phyloP scores from a whole-genome alignment of 2,113 vertebrate genomes.

The Eulemur macaco region DNA sequence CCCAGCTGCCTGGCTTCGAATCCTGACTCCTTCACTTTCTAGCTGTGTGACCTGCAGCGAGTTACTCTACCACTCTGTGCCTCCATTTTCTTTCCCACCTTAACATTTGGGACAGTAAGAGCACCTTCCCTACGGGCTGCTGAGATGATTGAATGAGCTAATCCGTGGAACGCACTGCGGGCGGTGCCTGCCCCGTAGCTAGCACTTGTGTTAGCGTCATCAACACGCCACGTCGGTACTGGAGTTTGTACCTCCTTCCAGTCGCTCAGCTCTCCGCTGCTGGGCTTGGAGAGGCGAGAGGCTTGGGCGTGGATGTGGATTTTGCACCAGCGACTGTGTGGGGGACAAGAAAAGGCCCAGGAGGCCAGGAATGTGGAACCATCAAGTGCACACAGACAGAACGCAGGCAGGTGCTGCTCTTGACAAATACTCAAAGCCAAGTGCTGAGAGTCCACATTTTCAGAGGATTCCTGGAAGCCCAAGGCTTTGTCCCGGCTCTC shows the following conservation, averaged over 20 bases:
- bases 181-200: fast-evolving
- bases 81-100: too few species aligned
- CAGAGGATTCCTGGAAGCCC: neutral
- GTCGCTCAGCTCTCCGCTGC: neutral
- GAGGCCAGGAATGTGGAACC: neutral
- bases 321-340: neutral
- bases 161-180: fast-evolving
- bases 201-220: fast-evolving
- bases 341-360: neutral
- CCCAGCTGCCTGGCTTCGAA: neutral
- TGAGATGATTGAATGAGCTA: neutral
- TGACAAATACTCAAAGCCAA: neutral
- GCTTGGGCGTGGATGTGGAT: neutral
- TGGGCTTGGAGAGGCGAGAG: neutral
- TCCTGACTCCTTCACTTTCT: neutral
- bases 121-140: neutral
- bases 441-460: neutral
- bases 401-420: neutral
- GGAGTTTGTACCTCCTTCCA: neutral
- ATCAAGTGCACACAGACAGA: fast-evolving
- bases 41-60: neutral
- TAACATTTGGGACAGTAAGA: fast-evolving
- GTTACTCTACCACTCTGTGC: neutral
- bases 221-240: fast-evolving
- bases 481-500: neutral